phyloP scores from a whole-genome alignment of 53 echinoderm and acorn worm genomes.

The Zoroaster sp. region DNA sequence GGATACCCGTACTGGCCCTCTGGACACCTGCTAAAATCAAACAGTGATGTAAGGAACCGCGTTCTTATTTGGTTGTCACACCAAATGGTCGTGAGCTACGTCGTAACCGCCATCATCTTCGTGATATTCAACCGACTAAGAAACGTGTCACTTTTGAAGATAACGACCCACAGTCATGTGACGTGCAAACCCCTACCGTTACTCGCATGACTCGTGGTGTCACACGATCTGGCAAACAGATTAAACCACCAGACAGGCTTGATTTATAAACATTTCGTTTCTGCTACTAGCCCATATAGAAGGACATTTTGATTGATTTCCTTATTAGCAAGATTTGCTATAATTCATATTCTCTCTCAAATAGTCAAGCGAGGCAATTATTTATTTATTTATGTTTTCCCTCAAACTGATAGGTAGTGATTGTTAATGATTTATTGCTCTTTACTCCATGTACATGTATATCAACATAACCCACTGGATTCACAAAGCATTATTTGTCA shows the following conservation, averaged over 20 bases:
- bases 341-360: too few species aligned
- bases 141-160: conserved; percentile 21
- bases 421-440: too few species aligned
- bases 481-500: too few species aligned
- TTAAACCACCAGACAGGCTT: neutral
- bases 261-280: neutral
- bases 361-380: too few species aligned
- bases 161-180: neutral
- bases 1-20: conserved; percentile 19
- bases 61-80: conserved; percentile 59
- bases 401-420: too few species aligned
- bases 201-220: neutral
- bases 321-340: too few species aligned
- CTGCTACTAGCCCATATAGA: too few species aligned
- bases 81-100: conserved; percentile 55
- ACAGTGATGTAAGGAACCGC: conserved; percentile 46
- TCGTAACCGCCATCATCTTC: conserved; percentile 48
- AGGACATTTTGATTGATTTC: too few species aligned
- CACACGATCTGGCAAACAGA: neutral
- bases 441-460: too few species aligned
- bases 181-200: neutral
- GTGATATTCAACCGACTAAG: conserved; percentile 42
- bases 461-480: too few species aligned
- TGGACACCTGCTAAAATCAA: conserved; percentile 58
- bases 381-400: too few species aligned